A percentile compares a stretch with the other conserved stretches of the same genome.
Conservation (phyloP, 2,888 invertebrate species). For the Cataglyphis albicans region DNA sequence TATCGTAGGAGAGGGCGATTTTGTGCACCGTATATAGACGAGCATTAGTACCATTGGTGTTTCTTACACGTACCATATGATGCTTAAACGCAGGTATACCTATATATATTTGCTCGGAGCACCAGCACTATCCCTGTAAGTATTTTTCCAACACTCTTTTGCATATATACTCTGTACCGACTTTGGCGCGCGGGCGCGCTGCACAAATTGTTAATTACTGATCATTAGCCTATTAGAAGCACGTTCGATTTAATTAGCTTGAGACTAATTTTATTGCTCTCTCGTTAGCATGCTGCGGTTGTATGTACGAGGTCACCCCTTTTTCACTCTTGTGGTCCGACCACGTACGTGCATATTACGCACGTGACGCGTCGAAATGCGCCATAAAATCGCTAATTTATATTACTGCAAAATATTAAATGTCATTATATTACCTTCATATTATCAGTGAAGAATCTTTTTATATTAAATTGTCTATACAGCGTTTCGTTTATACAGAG, state of each 20-base stretch:
- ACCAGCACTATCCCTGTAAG: neutral
- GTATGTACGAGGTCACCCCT: constrained; percentile 39
- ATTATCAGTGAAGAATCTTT: constrained; percentile 13
- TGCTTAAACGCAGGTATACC: constrained; percentile 21
- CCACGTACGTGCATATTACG: constrained; percentile 54
- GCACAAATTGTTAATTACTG: constrained; percentile 65
- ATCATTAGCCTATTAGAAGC: constrained; percentile 56
- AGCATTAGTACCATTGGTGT: constrained; percentile 2
- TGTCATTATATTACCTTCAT: constrained; percentile 12
- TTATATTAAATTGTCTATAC: constrained; percentile 6
- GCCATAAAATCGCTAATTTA: constrained; percentile 38
- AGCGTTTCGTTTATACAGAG: too few relatives aligned
- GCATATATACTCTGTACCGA: constrained; percentile 18
- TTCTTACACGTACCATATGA: constrained; percentile 41
- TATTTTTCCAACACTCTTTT: constrained; percentile 40
- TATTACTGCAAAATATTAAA: constrained; percentile 43
- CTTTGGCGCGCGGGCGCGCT: neutral
- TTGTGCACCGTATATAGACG: neutral
- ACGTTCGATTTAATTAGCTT: constrained; percentile 69
- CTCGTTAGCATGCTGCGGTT: constrained; percentile 64
- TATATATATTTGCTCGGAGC: neutral
- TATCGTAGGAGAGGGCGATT: constrained; percentile 26
- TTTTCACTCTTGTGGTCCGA: constrained; percentile 20
- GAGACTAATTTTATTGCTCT: constrained; percentile 64
- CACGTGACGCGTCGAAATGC: constrained; percentile 44